Conservation (phyloP, 2,797 vertebrate species). For the Scarus forsteni region DNA sequence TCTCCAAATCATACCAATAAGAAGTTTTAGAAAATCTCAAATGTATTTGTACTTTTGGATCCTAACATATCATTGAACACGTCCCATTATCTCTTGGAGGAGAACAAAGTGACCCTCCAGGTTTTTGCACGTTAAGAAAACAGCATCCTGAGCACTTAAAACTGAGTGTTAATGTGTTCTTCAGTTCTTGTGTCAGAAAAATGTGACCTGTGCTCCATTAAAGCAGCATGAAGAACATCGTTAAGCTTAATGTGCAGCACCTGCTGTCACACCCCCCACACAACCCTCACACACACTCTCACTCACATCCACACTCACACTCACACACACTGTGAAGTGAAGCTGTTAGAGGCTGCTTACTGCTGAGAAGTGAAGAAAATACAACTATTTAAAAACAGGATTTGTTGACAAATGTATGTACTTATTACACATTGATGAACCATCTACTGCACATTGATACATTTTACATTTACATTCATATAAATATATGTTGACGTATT, state of each 20-base stretch:
- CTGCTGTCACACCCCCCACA: slow-evolving; percentile 12
- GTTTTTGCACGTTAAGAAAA: not conserved
- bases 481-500: too few species aligned
- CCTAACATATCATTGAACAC: not conserved
- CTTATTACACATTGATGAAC: too few species aligned
- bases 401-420: too few species aligned
- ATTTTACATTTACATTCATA: too few species aligned
- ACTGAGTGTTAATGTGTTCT: not conserved
- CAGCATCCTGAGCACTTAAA: not conserved
- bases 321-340: not conserved
- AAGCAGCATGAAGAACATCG: not conserved
- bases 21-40: too few species aligned
- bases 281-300: not conserved
- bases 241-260: slow-evolving; percentile 44
- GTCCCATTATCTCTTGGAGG: not conserved
- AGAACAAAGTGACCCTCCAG: slow-evolving; percentile 3
- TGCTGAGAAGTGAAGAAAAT: too few species aligned
- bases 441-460: too few species aligned
- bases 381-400: too few species aligned
- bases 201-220: slow-evolving; percentile 18
- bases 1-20: too few species aligned
- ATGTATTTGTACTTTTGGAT: too few species aligned
- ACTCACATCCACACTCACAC: not conserved
- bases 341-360: not conserved
- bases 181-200: not conserved